Evolutionary conservation across 2,113 vertebrate genomes (phyloP).

Genomic region (Pteronura brasiliensis): DNA sequence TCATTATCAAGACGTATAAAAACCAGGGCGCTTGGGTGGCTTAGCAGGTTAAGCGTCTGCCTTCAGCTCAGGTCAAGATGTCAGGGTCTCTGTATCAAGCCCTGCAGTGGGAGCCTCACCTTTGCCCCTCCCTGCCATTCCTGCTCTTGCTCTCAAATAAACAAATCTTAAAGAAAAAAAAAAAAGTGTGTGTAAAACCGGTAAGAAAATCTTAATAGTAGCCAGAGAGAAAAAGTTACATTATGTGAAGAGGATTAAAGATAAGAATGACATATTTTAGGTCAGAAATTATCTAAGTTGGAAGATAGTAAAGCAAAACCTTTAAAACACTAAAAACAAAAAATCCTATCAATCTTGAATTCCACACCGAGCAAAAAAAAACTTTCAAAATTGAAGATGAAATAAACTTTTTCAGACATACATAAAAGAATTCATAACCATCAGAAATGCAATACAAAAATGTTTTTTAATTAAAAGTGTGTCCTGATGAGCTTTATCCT

Average conservation of each 20-base stretch:
- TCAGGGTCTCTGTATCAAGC: not conserved
- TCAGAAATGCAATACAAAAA: not conserved
- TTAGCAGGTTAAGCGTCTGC: not conserved
- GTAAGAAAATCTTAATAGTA: not conserved
- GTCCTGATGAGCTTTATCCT: conserved; percentile 82
- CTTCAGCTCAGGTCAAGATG: not conserved
- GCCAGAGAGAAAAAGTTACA: not conserved
- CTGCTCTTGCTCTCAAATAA: not conserved
- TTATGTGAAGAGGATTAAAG: not conserved
- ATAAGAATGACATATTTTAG: not conserved
- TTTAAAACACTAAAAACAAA: not conserved
- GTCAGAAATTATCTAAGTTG: not conserved
- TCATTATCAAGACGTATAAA: conserved; percentile 27
- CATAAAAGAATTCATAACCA: not conserved
- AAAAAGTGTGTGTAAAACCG: not conserved
- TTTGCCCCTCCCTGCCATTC: not conserved
- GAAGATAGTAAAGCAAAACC: not conserved
- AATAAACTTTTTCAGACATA: not conserved
- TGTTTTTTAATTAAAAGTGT: conserved; percentile 75
- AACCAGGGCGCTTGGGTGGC: not conserved
- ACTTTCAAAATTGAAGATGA: not conserved
- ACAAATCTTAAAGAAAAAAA: not conserved
- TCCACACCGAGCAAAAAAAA: not conserved
- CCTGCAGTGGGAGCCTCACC: not conserved
- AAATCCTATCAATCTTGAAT: not conserved